Percentiles rank a stretch among this genome's conserved stretches.
These are phyloP conservation scores for Epistrophe grossulariae DNA, from an alignment of 2,888 invertebrate genomes.

Conservation along the genomic window DNA sequence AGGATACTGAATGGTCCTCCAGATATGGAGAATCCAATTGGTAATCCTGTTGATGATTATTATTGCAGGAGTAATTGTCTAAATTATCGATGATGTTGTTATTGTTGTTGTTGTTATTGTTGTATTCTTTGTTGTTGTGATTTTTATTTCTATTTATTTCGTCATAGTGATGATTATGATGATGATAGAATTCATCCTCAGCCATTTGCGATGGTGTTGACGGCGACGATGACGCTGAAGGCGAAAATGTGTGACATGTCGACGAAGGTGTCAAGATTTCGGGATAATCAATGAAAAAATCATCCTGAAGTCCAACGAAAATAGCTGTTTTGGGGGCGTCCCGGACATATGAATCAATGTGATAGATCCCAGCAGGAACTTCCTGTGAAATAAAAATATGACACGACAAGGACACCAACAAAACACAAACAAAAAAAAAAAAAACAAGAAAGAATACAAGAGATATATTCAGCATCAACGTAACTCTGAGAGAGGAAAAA, in stretches of 20 bases:
- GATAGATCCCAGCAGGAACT: conserved; percentile 82
- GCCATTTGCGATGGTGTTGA: conserved; percentile 42
- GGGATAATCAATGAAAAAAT: conserved; percentile 79
- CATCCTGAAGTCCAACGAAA: conserved; percentile 82
- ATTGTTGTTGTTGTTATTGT: conserved; percentile 40
- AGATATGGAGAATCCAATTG: conserved; percentile 45
- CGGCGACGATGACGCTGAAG: conserved; percentile 20
- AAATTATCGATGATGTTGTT: conserved; percentile 53
- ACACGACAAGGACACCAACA: conserved; percentile 78
- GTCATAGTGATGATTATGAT: conserved; percentile 51
- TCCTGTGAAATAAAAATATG: conserved; percentile 81
- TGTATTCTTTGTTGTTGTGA: conserved; percentile 32
- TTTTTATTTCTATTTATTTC: conserved; percentile 46
- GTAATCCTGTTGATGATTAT: conserved; percentile 64
- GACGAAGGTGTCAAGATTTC: conserved; percentile 72
- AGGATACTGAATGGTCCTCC: conserved; percentile 37
- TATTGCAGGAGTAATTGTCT: conserved; percentile 72
- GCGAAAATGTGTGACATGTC: conserved; percentile 56
- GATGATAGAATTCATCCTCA: conserved; percentile 47
- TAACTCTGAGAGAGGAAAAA: conserved; percentile 17
- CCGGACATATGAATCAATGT: conserved; percentile 82
- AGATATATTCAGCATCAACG: conserved; percentile 40
- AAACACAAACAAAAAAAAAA: conserved; percentile 43
- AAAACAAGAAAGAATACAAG: neutral
- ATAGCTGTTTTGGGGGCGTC: conserved; percentile 82